Evolutionary conservation across 2,888 invertebrate genomes (phyloP).

Genomic region (Leptogaster cylindrica): DNA sequence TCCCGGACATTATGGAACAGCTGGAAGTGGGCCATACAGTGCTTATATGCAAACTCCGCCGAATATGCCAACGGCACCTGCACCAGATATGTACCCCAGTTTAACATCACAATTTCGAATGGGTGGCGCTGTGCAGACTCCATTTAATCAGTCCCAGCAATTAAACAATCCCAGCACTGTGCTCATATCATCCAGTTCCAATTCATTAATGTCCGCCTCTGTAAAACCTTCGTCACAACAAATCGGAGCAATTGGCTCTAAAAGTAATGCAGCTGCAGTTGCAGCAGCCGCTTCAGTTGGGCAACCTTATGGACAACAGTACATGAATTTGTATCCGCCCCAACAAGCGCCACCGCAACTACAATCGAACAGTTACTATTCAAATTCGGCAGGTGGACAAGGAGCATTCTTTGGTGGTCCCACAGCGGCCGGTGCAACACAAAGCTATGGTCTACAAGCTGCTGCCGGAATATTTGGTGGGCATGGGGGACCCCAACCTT

Average conservation of each 20-base stretch:
- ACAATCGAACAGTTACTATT: slow-evolving; percentile 62
- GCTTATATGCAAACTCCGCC: slow-evolving; percentile 70
- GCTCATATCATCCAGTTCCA: slow-evolving; percentile 85
- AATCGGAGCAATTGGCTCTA: slow-evolving; percentile 80
- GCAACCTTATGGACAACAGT: slow-evolving; percentile 56
- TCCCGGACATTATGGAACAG: slow-evolving; percentile 71
- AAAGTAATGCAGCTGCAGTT: slow-evolving; percentile 55
- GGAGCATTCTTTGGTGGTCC: slow-evolving; percentile 59
- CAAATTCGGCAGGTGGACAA: slow-evolving; percentile 61
- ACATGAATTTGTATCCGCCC: slow-evolving; percentile 61
- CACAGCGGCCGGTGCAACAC: slow-evolving; percentile 55
- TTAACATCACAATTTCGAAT: slow-evolving; percentile 69
- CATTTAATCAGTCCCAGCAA: slow-evolving; percentile 80
- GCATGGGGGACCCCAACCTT: slow-evolving; percentile 55
- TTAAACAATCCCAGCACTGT: slow-evolving; percentile 85
- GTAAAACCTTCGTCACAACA: slow-evolving; percentile 83
- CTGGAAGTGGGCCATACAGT: slow-evolving; percentile 69
- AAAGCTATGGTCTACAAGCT: slow-evolving; percentile 59
- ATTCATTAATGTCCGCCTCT: slow-evolving; percentile 86
- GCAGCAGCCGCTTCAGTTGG: slow-evolving; percentile 52
- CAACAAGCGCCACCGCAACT: slow-evolving; percentile 59
- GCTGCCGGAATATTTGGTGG: slow-evolving; percentile 60
- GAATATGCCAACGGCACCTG: slow-evolving; percentile 67
- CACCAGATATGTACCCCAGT: slow-evolving; percentile 76
- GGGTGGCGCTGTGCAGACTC: slow-evolving; percentile 65